phyloP scores from a whole-genome alignment of 2,888 invertebrate species.

The Pegoplata infirma region DNA sequence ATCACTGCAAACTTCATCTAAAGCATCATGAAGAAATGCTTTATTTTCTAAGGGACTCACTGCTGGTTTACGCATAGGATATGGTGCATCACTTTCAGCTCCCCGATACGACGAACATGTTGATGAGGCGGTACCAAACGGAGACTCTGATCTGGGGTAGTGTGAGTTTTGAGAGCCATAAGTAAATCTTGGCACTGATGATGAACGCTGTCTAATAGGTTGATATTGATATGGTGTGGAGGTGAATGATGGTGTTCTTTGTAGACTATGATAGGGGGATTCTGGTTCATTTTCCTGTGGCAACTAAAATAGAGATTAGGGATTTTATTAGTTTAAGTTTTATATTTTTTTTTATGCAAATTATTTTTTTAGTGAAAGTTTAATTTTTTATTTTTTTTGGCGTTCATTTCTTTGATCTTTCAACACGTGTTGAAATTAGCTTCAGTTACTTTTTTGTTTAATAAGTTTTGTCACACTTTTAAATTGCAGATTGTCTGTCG shows the following conservation, averaged over 20 bases:
- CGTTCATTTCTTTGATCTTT: constrained; percentile 53
- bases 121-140: constrained; percentile 74
- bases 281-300: constrained; percentile 73
- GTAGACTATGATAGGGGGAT: constrained; percentile 48
- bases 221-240: constrained; percentile 49
- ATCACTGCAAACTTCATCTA: constrained; percentile 83
- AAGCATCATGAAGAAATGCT: constrained; percentile 78
- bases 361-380: constrained; percentile 28
- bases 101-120: constrained; percentile 72
- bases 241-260: constrained; percentile 53
- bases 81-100: constrained; percentile 69
- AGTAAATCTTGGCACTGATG: constrained; percentile 73
- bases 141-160: constrained; percentile 71
- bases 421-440: constrained; percentile 53
- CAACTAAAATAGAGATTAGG: constrained; percentile 66
- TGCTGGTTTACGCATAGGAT: constrained; percentile 64
- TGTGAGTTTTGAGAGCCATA: constrained; percentile 66
- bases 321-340: constrained; percentile 9
- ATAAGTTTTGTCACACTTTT: constrained; percentile 60
- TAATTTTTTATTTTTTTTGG: constrained; percentile 1
- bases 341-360: constrained; percentile 16
- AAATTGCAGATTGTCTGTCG: constrained; percentile 5
- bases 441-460: constrained; percentile 44
- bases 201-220: constrained; percentile 68
- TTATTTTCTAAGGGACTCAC: constrained; percentile 76